Evolutionary conservation across 2,113 vertebrate species (phyloP).

Genomic region (Erythrolamprus reginae): DNA sequence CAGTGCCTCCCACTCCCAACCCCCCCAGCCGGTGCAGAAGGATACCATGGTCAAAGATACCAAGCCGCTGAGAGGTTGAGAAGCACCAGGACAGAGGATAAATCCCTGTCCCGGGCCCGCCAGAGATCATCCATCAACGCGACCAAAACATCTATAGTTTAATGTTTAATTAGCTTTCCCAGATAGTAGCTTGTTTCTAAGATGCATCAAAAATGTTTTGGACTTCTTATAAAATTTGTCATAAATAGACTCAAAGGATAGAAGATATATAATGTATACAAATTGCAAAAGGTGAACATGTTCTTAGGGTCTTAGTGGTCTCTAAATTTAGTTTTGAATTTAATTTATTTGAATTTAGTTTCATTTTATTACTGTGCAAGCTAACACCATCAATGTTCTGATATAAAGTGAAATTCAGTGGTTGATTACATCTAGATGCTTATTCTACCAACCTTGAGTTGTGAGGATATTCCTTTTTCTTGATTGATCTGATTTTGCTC

Average conservation of each 20-base stretch:
- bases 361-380: not conserved
- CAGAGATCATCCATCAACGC: too few relatives aligned
- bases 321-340: not conserved
- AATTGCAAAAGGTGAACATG: conserved; percentile 38
- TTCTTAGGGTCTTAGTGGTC: not conserved
- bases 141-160: not conserved
- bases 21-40: too few relatives aligned
- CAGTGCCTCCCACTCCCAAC: too few relatives aligned
- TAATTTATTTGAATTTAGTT: too few relatives aligned
- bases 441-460: not conserved
- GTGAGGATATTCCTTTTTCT: not conserved
- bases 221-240: not conserved
- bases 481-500: not conserved
- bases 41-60: too few relatives aligned
- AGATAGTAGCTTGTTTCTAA: not conserved
- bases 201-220: not conserved
- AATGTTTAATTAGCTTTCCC: not conserved
- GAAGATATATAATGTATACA: not conserved
- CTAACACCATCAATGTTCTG: not conserved
- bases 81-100: too few relatives aligned
- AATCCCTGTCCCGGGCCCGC: too few relatives aligned
- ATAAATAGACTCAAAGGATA: not conserved
- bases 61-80: too few relatives aligned
- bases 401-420: not conserved
- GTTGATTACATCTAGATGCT: not conserved